Percentiles rank a stretch among this genome's conserved stretches.
Conservation (phyloP, 37 sponge, comb jelly and placozoan species). For the Cliona cf. orientalis region DNA sequence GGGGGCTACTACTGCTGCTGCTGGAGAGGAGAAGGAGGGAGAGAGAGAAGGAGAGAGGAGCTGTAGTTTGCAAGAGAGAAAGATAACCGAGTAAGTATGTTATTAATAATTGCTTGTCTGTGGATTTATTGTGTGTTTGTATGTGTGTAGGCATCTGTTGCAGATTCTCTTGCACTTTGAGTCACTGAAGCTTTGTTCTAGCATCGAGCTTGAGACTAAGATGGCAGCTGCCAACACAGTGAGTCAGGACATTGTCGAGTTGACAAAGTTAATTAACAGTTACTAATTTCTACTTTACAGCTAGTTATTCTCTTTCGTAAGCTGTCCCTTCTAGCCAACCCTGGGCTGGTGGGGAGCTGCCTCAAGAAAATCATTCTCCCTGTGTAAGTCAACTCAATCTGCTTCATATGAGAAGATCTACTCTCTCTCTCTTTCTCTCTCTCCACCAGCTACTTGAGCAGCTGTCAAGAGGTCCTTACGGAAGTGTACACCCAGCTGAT, state of each 20-base stretch:
- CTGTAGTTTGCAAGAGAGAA: neutral
- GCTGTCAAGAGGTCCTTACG: constrained; percentile 27
- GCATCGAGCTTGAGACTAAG: neutral
- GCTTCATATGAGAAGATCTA: neutral
- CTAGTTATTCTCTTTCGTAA: constrained; percentile 35
- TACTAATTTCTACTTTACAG: constrained; percentile 6
- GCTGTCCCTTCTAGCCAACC: constrained; percentile 36
- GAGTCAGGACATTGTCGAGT: neutral
- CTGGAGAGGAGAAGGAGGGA: constrained; percentile 8
- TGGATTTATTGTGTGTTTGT: too few species aligned
- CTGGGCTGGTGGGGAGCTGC: constrained; percentile 20
- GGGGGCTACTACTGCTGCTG: too few species aligned
- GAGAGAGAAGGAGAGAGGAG: neutral
- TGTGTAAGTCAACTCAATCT: neutral
- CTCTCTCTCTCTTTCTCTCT: neutral
- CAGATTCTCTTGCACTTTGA: constrained; percentile 45
- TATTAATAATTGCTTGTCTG: neutral
- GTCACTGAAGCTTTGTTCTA: constrained; percentile 8
- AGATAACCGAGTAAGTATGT: neutral
- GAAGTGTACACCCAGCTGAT: constrained; percentile 52
- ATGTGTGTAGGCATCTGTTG: constrained; percentile 26
- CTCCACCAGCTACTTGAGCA: constrained; percentile 10
- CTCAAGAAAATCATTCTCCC: constrained; percentile 42
- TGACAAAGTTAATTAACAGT: neutral
- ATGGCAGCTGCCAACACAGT: neutral